Conservation (phyloP, 2,113 vertebrate species). For the Leptobrachium leishanense region DNA sequence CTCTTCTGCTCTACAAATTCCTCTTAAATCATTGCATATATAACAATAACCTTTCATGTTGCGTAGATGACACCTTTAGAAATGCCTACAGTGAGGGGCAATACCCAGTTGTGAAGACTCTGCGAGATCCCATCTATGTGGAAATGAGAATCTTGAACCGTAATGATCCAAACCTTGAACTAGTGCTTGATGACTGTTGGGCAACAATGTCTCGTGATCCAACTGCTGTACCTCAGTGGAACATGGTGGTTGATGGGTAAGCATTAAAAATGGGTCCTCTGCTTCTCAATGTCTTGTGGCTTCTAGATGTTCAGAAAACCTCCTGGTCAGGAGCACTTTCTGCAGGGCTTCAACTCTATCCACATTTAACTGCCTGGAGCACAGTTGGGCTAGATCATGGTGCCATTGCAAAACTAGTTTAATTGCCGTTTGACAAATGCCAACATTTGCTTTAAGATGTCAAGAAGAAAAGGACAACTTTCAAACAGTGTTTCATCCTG, state of each 20-base stretch:
- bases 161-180: constrained; percentile 65
- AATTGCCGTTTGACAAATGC: no score
- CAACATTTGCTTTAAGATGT: constrained; percentile 56
- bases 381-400: no score
- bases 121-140: constrained; percentile 68
- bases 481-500: constrained; percentile 65
- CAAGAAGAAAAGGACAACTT: constrained; percentile 65
- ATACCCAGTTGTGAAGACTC: constrained; percentile 66
- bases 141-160: constrained; percentile 69
- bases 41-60: neutral
- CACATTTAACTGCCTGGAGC: no score
- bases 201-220: constrained; percentile 58
- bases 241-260: constrained; percentile 70
- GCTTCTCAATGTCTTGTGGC: no score
- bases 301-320: no score
- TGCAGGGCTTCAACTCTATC: no score
- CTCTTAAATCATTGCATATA: no score
- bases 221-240: constrained; percentile 63
- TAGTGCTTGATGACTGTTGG: constrained; percentile 73
- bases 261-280: constrained; percentile 18
- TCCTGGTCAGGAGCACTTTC: no score
- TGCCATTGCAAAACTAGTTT: no score
- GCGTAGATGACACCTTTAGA: constrained; percentile 60
- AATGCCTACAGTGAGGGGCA: constrained; percentile 56
- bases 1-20: no score